A percentile compares a stretch with the other conserved stretches of the same genome.
Conservation (phyloP, 2,113 vertebrate species). For the Oryzias woworae region DNA sequence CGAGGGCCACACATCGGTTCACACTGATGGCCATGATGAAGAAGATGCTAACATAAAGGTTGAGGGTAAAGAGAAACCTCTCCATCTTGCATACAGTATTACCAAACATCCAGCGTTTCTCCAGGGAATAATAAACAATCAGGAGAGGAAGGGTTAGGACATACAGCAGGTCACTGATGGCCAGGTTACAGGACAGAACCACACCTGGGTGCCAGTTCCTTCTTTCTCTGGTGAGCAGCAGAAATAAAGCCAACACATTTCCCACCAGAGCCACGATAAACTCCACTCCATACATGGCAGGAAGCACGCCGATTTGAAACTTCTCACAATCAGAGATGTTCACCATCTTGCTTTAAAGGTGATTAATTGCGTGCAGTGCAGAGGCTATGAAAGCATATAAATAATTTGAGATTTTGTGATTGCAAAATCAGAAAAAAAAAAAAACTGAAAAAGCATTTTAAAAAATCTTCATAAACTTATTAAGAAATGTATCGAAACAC, state of each 20-base stretch:
- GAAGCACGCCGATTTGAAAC: constrained; percentile 59
- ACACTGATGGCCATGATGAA: constrained; percentile 85
- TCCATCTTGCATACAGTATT: constrained; percentile 70
- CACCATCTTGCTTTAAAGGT: constrained; percentile 18
- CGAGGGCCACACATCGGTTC: constrained; percentile 79
- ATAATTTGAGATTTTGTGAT: background rate
- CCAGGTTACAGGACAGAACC: constrained; percentile 81
- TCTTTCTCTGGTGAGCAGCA: constrained; percentile 62
- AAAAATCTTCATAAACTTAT: too few species aligned
- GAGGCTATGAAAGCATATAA: background rate
- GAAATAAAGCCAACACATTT: constrained; percentile 72
- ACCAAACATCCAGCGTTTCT: constrained; percentile 78
- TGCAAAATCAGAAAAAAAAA: background rate
- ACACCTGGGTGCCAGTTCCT: constrained; percentile 77
- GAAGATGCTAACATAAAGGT: constrained; percentile 80
- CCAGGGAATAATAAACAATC: constrained; percentile 66
- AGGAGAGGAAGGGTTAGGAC: constrained; percentile 79
- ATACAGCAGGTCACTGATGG: constrained; percentile 80
- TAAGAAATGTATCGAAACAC: too few species aligned
- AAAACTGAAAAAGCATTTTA: background rate
- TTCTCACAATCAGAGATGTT: background rate
- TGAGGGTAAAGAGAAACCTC: constrained; percentile 82
- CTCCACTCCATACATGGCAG: constrained; percentile 66
- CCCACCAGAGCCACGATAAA: constrained; percentile 66
- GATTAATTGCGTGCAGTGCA: too few species aligned